phyloP scores from a whole-genome alignment of 2,797 vertebrate species.

The Myripristis jacobus region DNA sequence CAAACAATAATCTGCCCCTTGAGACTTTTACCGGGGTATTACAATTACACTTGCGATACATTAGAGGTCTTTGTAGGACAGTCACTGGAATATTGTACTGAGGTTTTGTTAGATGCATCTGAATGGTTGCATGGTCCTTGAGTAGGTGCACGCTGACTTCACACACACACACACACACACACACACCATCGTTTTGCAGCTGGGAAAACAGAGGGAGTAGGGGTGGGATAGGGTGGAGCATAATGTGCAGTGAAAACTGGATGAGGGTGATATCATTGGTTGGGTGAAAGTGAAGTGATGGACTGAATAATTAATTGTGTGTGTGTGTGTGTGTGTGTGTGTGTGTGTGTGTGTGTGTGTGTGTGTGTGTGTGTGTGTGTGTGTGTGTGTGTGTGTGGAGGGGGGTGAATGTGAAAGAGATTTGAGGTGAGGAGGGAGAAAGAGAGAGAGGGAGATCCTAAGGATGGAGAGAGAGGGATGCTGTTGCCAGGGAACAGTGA shows the following conservation, averaged over 20 bases:
- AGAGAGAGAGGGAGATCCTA: conserved; percentile 31
- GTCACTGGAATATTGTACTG: not conserved
- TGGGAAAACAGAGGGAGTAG: conserved; percentile 21
- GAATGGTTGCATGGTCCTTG: not conserved
- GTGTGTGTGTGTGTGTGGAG: conserved; percentile 12
- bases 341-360: not conserved
- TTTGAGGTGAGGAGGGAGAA: conserved; percentile 36
- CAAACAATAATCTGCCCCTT: no score
- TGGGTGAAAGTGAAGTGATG: conserved; percentile 49
- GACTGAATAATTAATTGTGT: conserved; percentile 63
- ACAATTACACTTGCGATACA: no score
- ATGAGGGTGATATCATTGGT: conserved; percentile 57
- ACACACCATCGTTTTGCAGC: conserved; percentile 10
- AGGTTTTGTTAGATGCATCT: not conserved
- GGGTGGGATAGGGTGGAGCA: not conserved
- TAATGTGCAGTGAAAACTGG: conserved; percentile 17
- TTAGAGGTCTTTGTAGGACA: no score
- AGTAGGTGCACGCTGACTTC: not conserved
- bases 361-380: conserved; percentile 1
- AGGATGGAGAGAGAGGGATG: conserved; percentile 67
- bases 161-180: no score
- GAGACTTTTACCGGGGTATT: no score
- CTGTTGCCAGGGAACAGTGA: conserved; percentile 82
- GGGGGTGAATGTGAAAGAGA: conserved; percentile 31
- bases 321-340: conserved; percentile 9